Evolutionary conservation across 2,888 invertebrate genomes (phyloP).

Genomic region (Andrena dorsata): DNA sequence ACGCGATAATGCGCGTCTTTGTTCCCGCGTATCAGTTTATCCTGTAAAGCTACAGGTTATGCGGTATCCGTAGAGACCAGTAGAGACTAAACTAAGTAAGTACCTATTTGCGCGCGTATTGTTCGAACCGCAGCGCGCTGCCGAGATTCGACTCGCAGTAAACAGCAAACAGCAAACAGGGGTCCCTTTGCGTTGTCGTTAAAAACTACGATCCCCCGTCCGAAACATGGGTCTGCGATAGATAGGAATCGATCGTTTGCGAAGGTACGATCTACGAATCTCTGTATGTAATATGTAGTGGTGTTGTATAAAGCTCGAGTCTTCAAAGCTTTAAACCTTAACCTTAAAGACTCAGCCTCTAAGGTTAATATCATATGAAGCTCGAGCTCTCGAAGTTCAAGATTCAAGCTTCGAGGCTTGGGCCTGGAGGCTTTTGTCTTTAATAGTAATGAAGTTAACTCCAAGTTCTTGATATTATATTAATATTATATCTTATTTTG

Average conservation of each 20-base stretch:
- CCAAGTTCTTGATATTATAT: too few relatives aligned
- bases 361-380: too few relatives aligned
- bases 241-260: slow-evolving; percentile 18
- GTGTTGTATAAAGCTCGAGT: too few relatives aligned
- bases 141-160: slow-evolving; percentile 1
- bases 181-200: neutral
- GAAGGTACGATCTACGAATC: neutral
- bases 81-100: neutral
- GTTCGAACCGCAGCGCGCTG: neutral
- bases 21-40: slow-evolving; percentile 26
- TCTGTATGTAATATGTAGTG: too few relatives aligned
- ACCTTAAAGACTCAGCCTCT: too few relatives aligned
- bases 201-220: neutral
- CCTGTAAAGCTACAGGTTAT: neutral
- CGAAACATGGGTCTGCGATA: neutral
- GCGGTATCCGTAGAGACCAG: neutral
- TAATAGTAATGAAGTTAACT: too few relatives aligned
- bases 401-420: too few relatives aligned
- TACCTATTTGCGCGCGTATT: neutral
- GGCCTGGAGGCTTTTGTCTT: too few relatives aligned
- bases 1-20: slow-evolving; percentile 30
- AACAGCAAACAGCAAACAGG: too few relatives aligned
- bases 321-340: too few relatives aligned
- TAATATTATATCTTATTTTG: too few relatives aligned
- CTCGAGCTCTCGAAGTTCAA: too few relatives aligned